Evolutionary conservation across 2,888 invertebrate species (phyloP).

Genomic region (Thyatira batis): DNA sequence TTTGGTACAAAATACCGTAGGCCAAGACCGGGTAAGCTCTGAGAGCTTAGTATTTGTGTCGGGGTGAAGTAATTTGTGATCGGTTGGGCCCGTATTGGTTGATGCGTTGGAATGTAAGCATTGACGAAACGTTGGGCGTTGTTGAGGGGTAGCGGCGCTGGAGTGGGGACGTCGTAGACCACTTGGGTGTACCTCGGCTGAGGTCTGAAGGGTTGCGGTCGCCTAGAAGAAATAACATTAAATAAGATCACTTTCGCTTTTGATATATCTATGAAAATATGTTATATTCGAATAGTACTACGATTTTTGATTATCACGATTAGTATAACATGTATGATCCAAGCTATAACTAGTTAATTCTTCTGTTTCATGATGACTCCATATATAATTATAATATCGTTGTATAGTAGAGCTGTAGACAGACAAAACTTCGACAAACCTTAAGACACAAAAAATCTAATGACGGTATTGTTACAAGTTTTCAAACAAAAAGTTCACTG

Average conservation of each 20-base stretch:
- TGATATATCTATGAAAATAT: background rate
- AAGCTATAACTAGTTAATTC: too few species aligned
- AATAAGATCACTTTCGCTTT: background rate
- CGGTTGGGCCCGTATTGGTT: conserved; percentile 42
- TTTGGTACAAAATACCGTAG: conserved; percentile 67
- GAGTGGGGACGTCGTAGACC: conserved; percentile 44
- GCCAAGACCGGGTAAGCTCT: conserved; percentile 67
- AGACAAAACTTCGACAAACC: too few species aligned
- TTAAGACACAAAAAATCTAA: too few species aligned
- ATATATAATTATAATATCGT: too few species aligned
- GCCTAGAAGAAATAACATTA: conserved; percentile 47
- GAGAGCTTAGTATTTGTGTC: conserved; percentile 62
- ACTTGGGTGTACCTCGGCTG: conserved; percentile 70
- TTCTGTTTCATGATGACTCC: too few species aligned
- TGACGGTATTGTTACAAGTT: too few species aligned
- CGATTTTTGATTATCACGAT: too few species aligned
- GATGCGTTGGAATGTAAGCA: conserved; percentile 58
- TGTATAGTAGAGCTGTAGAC: too few species aligned
- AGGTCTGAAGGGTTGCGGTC: conserved; percentile 67
- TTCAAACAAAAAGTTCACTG: too few species aligned
- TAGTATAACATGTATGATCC: too few species aligned
- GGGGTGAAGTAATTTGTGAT: conserved; percentile 52
- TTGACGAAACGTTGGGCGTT: conserved; percentile 72
- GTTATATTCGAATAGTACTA: too few species aligned
- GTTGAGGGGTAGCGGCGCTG: conserved; percentile 47